These are phyloP conservation scores for Parnassius apollo DNA, from an alignment of 2,888 invertebrate species.

Conservation along the genomic window DNA sequence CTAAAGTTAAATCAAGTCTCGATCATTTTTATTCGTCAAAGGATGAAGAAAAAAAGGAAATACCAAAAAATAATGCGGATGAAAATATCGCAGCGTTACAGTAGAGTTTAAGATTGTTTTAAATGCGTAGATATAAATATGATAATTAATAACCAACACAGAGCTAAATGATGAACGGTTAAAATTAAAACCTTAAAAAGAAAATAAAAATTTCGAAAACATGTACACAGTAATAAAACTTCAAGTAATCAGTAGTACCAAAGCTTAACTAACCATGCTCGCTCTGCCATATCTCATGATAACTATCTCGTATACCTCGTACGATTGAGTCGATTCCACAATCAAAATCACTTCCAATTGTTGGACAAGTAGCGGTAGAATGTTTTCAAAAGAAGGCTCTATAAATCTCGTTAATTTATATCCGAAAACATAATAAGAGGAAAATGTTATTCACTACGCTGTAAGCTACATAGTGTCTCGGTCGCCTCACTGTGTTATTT, in stretches of 20 bases:
- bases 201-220: too few species aligned
- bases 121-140: too few species aligned
- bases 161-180: too few species aligned
- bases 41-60: too few species aligned
- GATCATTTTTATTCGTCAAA: too few species aligned
- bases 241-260: conserved; percentile 6
- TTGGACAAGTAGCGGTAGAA: conserved; percentile 46
- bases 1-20: too few species aligned
- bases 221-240: not conserved
- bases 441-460: conserved; percentile 70
- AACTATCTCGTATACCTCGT: conserved; percentile 49
- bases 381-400: conserved; percentile 43
- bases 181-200: too few species aligned
- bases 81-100: too few species aligned
- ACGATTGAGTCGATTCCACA: conserved; percentile 47
- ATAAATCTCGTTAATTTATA: conserved; percentile 79
- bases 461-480: conserved; percentile 55
- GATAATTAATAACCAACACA: too few species aligned
- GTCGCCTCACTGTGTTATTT: conserved; percentile 65
- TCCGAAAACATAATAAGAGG: conserved; percentile 76
- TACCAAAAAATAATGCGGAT: too few species aligned
- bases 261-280: not conserved
- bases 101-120: too few species aligned
- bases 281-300: conserved; percentile 39
- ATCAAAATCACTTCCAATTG: conserved; percentile 40